A percentile compares a stretch with the other conserved stretches of the same genome.
These are phyloP conservation scores for Drosophila kanapiae DNA, from an alignment of 1,140 invertebrate species.

Conservation along the genomic window DNA sequence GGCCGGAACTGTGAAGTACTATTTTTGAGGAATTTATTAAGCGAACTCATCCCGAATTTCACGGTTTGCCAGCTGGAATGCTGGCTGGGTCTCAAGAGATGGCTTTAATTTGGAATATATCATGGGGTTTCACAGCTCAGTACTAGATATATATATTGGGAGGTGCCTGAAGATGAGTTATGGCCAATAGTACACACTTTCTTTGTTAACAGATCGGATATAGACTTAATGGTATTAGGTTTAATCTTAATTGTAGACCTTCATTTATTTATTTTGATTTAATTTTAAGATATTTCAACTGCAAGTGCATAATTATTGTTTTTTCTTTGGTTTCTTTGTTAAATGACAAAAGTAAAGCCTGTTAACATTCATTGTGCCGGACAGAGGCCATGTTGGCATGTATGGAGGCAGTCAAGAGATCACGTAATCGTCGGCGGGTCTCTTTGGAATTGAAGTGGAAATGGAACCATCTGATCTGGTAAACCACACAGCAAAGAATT, in stretches of 20 bases:
- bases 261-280: background rate
- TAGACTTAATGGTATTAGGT: background rate
- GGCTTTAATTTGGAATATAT: background rate
- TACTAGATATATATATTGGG: too few relatives aligned
- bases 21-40: conserved; percentile 43
- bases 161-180: conserved; percentile 1
- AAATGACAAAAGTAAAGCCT: conserved; percentile 13
- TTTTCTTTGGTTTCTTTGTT: conserved; percentile 12
- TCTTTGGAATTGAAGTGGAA: background rate
- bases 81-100: background rate
- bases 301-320: conserved; percentile 17
- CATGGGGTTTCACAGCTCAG: too few relatives aligned
- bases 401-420: conserved; percentile 12
- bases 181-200: background rate
- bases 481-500: background rate
- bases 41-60: conserved; percentile 32
- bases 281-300: conserved; percentile 1
- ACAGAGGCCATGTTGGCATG: conserved; percentile 10
- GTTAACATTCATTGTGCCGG: conserved; percentile 23
- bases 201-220: background rate
- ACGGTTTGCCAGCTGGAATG: conserved; percentile 17
- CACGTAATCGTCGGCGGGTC: conserved; percentile 36
- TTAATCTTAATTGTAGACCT: background rate
- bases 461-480: conserved; percentile 10
- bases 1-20: conserved; percentile 31